These are phyloP conservation scores for Henricia sp. DNA, from an alignment of 53 echinoderm and acorn worm species.

Conservation along the genomic window DNA sequence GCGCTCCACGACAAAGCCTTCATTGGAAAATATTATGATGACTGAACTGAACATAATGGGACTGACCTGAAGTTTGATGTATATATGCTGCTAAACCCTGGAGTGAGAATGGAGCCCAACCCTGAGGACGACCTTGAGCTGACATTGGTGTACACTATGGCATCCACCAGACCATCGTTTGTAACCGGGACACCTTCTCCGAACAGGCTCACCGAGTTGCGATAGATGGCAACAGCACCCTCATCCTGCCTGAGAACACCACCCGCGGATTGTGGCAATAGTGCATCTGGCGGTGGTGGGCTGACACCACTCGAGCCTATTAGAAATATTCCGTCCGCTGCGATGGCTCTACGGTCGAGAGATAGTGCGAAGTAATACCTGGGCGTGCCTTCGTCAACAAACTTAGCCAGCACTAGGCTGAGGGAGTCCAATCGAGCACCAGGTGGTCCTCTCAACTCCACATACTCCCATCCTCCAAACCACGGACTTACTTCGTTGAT, in stretches of 20 bases:
- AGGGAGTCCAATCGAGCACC: constrained; percentile 49
- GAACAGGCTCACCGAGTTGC: constrained; percentile 46
- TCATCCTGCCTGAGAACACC: constrained; percentile 38
- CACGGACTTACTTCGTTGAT: constrained; percentile 80
- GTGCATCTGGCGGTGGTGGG: constrained; percentile 50
- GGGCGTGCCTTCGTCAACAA: no score
- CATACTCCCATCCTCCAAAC: constrained; percentile 32
- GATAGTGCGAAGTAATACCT: constrained; percentile 41
- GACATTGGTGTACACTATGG: constrained; percentile 69
- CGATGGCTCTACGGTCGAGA: constrained; percentile 13
- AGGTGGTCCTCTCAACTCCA: constrained; percentile 78
- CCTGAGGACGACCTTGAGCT: constrained; percentile 1
- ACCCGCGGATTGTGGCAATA: constrained; percentile 11
- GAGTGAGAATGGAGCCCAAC: constrained; percentile 41
- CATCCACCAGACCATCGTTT: constrained; percentile 67
- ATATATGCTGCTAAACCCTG: constrained; percentile 48
- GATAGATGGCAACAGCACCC: constrained; percentile 78
- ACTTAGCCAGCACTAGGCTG: constrained; percentile 65
- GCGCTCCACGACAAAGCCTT: no score
- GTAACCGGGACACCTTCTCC: constrained; percentile 53
- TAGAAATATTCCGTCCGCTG: constrained; percentile 58
- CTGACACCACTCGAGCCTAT: constrained; percentile 60
- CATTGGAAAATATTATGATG: no score
- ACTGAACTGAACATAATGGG: no score
- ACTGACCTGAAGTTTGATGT: constrained; percentile 66